These are phyloP conservation scores for Dilophus febrilis DNA, from an alignment of 2,888 invertebrate species.

Conservation along the genomic window DNA sequence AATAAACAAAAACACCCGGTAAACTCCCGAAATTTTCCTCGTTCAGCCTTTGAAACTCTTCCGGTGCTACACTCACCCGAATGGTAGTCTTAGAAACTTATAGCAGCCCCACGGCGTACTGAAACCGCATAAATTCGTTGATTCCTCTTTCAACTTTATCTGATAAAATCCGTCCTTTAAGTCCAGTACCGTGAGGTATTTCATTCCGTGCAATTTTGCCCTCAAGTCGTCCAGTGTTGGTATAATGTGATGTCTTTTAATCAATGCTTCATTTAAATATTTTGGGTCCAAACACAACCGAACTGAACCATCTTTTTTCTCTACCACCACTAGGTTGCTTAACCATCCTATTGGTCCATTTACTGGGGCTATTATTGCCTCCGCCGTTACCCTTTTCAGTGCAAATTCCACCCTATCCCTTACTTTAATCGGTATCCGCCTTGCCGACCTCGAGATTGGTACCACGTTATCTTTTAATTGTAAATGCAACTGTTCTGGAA, in stretches of 20 bases:
- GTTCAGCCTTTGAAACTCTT: conserved; percentile 20
- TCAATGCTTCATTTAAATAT: conserved; percentile 13
- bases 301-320: conserved; percentile 11
- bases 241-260: conserved; percentile 12
- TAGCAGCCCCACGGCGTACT: conserved; percentile 4
- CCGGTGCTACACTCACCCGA: conserved; percentile 19
- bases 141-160: conserved; percentile 14
- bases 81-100: conserved; percentile 18
- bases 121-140: conserved; percentile 15
- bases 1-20: conserved; percentile 18
- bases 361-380: not conserved
- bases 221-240: conserved; percentile 13
- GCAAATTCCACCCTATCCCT: conserved; percentile 6
- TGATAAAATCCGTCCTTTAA: conserved; percentile 13
- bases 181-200: conserved; percentile 13
- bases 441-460: conserved; percentile 9
- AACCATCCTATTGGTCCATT: not conserved
- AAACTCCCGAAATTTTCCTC: conserved; percentile 19
- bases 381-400: not conserved
- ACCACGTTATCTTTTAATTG: conserved; percentile 6
- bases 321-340: not conserved
- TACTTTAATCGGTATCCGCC: conserved; percentile 12
- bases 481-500: conserved; percentile 9
- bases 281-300: conserved; percentile 17
- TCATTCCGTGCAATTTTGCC: conserved; percentile 11